These are phyloP conservation scores for Megaptera novaeangliae DNA, from an alignment of 2,113 vertebrate genomes.

Conservation along the genomic window DNA sequence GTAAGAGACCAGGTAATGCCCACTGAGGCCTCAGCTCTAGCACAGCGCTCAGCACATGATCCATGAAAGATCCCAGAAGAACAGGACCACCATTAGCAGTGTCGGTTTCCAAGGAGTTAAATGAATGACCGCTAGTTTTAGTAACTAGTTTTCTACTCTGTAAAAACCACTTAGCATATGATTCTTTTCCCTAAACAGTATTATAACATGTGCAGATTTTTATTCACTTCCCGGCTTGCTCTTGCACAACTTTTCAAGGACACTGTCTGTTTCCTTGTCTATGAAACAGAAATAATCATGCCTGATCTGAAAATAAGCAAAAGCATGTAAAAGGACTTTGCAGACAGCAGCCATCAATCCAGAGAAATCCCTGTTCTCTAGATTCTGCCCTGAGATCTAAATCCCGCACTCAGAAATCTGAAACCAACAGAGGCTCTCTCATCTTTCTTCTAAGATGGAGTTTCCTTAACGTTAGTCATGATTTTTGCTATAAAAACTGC, in stretches of 20 bases:
- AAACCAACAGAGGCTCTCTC: not conserved
- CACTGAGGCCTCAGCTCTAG: not conserved
- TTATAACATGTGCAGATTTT: conserved; percentile 26
- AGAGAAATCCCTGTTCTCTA: conserved; percentile 25
- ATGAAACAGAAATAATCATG: conserved; percentile 36
- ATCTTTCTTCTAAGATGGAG: not conserved
- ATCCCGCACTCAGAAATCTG: not conserved
- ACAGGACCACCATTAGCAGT: not conserved
- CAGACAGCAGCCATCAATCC: not conserved
- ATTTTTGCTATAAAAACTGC: conserved; percentile 40
- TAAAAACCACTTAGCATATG: not conserved
- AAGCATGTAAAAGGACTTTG: conserved; percentile 24
- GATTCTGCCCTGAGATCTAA: conserved; percentile 17
- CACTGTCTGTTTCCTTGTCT: conserved; percentile 14
- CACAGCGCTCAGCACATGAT: not conserved
- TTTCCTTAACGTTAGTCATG: not conserved
- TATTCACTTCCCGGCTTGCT: conserved; percentile 22
- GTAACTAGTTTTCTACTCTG: not conserved
- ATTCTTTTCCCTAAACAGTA: conserved; percentile 45
- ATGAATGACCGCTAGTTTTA: not conserved
- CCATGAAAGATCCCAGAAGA: not conserved
- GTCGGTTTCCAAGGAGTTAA: not conserved
- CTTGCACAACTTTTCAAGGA: conserved; percentile 44
- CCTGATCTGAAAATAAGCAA: conserved; percentile 40
- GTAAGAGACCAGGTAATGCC: not conserved